phyloP scores from a whole-genome alignment of 2,797 vertebrate species.

The Cebuella pygmaea region DNA sequence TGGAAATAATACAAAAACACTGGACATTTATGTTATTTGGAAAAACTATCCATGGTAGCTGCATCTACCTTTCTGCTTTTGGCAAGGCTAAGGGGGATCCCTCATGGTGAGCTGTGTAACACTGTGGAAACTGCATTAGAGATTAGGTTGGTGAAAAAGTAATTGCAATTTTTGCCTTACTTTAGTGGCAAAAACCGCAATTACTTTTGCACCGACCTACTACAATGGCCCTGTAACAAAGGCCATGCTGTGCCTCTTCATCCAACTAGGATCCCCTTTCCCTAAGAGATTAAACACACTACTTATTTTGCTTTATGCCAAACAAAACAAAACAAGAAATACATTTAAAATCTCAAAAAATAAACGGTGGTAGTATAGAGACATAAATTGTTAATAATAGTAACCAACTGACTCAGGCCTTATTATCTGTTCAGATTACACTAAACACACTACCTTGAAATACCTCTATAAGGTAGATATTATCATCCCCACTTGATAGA shows the following conservation, averaged over 20 bases:
- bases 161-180: no score
- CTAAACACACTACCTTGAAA: background rate
- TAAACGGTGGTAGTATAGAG: background rate
- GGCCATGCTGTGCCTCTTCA: background rate
- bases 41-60: background rate
- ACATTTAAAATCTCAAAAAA: conserved; percentile 46
- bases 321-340: background rate
- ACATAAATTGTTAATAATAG: background rate
- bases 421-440: conserved; percentile 6
- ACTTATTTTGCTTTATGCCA: background rate
- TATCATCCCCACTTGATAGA: background rate
- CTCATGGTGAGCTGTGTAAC: background rate
- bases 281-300: background rate
- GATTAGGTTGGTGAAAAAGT: no score
- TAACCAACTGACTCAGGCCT: background rate
- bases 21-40: background rate
- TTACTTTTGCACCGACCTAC: background rate
- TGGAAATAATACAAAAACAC: background rate
- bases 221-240: background rate
- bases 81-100: background rate
- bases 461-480: background rate
- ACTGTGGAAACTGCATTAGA: background rate
- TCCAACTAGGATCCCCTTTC: background rate
- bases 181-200: no score
- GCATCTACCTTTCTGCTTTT: background rate